Evolutionary conservation across 2,113 vertebrate species (phyloP).

Genomic region (Cochlearius cochlearius): DNA sequence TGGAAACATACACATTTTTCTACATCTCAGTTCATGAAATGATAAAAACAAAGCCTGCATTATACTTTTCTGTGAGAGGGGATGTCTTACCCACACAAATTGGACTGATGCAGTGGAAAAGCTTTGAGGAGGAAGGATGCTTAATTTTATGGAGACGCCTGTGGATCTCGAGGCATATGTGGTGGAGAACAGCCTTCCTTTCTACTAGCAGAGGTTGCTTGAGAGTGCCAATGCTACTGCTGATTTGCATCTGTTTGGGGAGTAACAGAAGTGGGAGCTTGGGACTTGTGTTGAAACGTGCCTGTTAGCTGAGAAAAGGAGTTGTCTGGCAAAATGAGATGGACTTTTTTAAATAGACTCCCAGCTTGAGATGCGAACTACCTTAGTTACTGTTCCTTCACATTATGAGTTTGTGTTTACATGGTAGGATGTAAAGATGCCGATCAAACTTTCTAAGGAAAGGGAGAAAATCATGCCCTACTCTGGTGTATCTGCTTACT

Average conservation of each 20-base stretch:
- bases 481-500: not conserved
- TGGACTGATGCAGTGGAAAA: not conserved
- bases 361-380: not conserved
- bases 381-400: not conserved
- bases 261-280: not conserved
- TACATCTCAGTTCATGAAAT: not conserved
- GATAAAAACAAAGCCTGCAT: not conserved
- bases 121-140: not conserved
- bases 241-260: not conserved
- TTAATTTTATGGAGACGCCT: not conserved
- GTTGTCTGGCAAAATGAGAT: not conserved
- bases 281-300: not conserved
- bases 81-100: not conserved
- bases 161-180: not conserved
- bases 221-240: not conserved
- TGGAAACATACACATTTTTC: not conserved
- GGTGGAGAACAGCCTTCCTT: not conserved
- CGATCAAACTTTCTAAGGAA: not conserved
- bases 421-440: not conserved
- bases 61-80: not conserved
- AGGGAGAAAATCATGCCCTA: not conserved
- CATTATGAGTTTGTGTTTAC: not conserved
- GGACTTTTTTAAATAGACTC: not conserved
- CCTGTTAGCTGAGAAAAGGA: not conserved
- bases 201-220: not conserved